Evolutionary conservation across 2,888 invertebrate species (phyloP).

Genomic region (Pharmacophagus antenor): DNA sequence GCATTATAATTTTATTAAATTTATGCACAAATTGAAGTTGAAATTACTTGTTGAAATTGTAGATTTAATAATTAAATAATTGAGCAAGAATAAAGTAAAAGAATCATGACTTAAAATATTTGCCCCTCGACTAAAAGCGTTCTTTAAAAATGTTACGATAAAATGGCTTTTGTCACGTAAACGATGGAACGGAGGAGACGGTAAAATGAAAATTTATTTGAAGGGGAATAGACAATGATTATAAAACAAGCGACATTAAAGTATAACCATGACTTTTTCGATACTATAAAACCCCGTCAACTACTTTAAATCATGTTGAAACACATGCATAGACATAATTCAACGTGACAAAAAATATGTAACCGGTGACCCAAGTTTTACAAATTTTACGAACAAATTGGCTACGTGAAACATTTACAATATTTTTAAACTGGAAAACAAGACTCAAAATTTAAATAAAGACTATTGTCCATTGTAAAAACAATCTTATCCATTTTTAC

Average conservation of each 20-base stretch:
- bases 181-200: background rate
- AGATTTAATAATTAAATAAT: too few species aligned
- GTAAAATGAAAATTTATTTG: background rate
- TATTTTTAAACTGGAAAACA: too few species aligned
- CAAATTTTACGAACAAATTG: too few species aligned
- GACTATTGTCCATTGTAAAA: too few species aligned
- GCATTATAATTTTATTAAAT: too few species aligned
- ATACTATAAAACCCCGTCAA: background rate
- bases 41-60: too few species aligned
- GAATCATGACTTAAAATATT: background rate
- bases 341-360: too few species aligned
- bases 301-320: background rate
- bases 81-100: background rate
- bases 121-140: conserved; percentile 1
- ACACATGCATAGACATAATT: background rate
- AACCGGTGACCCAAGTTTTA: too few species aligned
- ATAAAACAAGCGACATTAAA: background rate
- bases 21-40: too few species aligned
- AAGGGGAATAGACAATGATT: background rate
- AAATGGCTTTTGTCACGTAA: conserved; percentile 15
- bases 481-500: too few species aligned
- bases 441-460: too few species aligned
- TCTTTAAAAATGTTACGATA: conserved; percentile 1
- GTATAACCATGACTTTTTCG: background rate
- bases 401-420: too few species aligned